Conservation (phyloP, 2,113 vertebrate genomes). For the Muscicapa adusta region DNA sequence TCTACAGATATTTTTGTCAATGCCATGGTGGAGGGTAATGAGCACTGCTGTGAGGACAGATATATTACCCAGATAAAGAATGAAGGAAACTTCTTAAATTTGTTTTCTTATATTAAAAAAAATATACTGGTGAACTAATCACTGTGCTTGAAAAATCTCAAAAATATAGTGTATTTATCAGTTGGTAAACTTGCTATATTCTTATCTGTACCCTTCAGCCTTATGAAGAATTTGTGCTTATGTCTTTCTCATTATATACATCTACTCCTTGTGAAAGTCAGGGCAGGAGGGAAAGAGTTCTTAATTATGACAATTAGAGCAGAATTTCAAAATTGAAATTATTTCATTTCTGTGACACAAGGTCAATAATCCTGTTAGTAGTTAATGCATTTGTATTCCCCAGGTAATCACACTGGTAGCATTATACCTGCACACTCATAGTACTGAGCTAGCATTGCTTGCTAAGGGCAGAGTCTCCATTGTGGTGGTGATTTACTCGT, state of each 20-base stretch:
- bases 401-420: neutral
- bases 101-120: neutral
- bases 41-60: neutral
- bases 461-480: neutral
- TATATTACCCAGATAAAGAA: neutral
- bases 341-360: neutral
- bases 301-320: conserved; percentile 14
- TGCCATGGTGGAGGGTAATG: neutral
- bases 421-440: neutral
- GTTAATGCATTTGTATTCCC: conserved; percentile 7
- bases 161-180: neutral
- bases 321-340: conserved; percentile 4
- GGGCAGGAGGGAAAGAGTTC: neutral
- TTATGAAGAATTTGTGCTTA: neutral
- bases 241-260: neutral
- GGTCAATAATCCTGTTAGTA: conserved; percentile 38
- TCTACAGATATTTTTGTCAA: neutral
- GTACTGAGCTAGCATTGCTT: neutral
- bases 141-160: neutral
- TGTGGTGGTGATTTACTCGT: neutral
- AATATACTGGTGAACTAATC: neutral
- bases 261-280: neutral
- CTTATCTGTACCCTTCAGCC: neutral
- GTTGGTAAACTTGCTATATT: neutral
- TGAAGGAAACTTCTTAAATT: neutral